Evolutionary conservation across 2,888 invertebrate genomes (phyloP), one percentile per base, ranked within the genome.

Genomic region (Thecocarcelia acutangulata): DNA sequence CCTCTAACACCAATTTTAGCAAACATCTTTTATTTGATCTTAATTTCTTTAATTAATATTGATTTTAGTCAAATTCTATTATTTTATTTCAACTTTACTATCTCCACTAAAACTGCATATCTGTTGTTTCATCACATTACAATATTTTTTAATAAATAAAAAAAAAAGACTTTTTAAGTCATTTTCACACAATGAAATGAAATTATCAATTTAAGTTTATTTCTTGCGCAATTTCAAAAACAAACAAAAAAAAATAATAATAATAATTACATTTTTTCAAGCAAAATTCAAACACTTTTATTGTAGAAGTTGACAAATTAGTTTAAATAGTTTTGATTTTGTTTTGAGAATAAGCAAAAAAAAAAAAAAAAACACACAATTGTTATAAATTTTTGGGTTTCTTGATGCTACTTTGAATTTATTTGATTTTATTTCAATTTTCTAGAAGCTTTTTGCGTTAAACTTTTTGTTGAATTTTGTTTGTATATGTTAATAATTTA

Each of bases 261-360:
- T 4, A 28, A 28, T 28, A 28, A 28, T n/a, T 4, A 28, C 28
- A 28, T 21, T 46, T 33, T 64, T 64, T 74, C 19, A 37, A 64
- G 13, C 61, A 63, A 54, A 63, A 72, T 15, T n/a, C 13, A 79
- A 72, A 56, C 58, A 72, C 77, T 78, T 17, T 44, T 68, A 75
- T 74, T 61, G 79, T 80, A 74, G 69, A 68, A 72, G 78, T 82
- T 82, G 82, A 70, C 82, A 74, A 76, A 69, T 78, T 78, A 70
- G 78, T 74, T 82, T 42, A 78, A 78, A 82, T 77, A 82, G 82
- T 82, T 82, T 81, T 82, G 54, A 54, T 80, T 80, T 75, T 64
- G 64, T 72, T 75, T 68, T 59, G 37, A 70, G 37, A 50, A 42
- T 9, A 56, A 24, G 21, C 21, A 48, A 76, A 17, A 17, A 28